A percentile compares a stretch with the other conserved stretches of the same genome.
phyloP scores from a whole-genome alignment of 2,797 vertebrate genomes.

The Megalops cyprinoides region DNA sequence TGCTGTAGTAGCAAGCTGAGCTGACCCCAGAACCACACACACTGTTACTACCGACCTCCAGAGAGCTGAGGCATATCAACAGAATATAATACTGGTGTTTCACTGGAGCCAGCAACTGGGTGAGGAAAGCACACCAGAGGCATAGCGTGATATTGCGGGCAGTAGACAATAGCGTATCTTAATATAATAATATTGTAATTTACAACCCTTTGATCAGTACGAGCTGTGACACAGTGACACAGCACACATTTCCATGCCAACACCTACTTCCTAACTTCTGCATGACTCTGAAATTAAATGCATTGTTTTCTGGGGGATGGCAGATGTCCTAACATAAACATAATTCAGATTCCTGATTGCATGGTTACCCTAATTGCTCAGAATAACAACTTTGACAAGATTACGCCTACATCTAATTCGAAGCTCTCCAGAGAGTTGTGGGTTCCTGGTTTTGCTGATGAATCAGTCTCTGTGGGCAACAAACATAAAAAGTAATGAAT shows the following conservation, averaged over 20 bases:
- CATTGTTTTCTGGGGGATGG: not conserved
- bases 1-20: not conserved
- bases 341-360: slow-evolving; percentile 14
- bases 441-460: slow-evolving; percentile 19
- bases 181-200: no score
- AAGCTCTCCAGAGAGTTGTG: slow-evolving; percentile 7
- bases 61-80: not conserved
- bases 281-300: not conserved
- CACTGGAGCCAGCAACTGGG: not conserved
- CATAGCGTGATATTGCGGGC: not conserved
- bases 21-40: not conserved
- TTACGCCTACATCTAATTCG: slow-evolving; percentile 33
- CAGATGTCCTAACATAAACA: slow-evolving; percentile 16
- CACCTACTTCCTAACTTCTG: not conserved
- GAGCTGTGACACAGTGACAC: not conserved
- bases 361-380: slow-evolving; percentile 26
- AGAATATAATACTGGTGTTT: not conserved
- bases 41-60: not conserved
- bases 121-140: not conserved
- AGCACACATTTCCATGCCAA: not conserved
- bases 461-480: slow-evolving; percentile 30
- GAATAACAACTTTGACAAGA: slow-evolving; percentile 28
- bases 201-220: no score
- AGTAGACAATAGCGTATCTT: no score
- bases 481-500: slow-evolving; percentile 10